Evolutionary conservation across 1,140 invertebrate species (phyloP).

Genomic region (Lucilia cuprina): DNA sequence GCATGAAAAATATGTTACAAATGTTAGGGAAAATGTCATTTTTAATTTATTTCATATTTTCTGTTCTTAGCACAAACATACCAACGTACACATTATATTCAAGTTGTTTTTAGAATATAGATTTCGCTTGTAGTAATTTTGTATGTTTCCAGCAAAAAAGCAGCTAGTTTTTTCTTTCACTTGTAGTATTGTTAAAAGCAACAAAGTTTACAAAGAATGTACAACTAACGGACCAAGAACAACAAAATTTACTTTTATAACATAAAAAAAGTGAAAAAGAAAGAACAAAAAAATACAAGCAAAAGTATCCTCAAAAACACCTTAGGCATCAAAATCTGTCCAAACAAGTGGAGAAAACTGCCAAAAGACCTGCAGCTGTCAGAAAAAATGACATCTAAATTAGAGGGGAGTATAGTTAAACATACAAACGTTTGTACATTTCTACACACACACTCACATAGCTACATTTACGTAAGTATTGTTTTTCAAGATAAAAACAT

Average conservation of each 20-base stretch:
- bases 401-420: slow-evolving; percentile 7
- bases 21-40: slow-evolving; percentile 9
- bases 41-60: slow-evolving; percentile 5
- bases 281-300: background rate
- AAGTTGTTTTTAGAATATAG: too few species aligned
- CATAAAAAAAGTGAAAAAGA: too few species aligned
- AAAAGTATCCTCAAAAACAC: slow-evolving; percentile 10
- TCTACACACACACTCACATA: too few species aligned
- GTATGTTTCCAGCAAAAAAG: background rate
- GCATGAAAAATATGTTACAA: slow-evolving; percentile 3
- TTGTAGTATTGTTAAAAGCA: background rate
- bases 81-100: too few species aligned
- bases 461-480: background rate
- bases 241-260: too few species aligned
- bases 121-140: too few species aligned
- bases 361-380: slow-evolving; percentile 29
- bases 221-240: background rate
- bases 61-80: background rate
- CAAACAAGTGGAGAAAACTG: slow-evolving; percentile 30
- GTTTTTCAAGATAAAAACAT: slow-evolving; percentile 24
- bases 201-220: background rate
- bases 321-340: slow-evolving; percentile 28
- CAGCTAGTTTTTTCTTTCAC: background rate
- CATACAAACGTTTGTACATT: background rate
- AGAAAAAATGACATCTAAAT: slow-evolving; percentile 21